Evolutionary conservation across 2,797 vertebrate species (phyloP).

Genomic region (Gymnothorax reevesii): DNA sequence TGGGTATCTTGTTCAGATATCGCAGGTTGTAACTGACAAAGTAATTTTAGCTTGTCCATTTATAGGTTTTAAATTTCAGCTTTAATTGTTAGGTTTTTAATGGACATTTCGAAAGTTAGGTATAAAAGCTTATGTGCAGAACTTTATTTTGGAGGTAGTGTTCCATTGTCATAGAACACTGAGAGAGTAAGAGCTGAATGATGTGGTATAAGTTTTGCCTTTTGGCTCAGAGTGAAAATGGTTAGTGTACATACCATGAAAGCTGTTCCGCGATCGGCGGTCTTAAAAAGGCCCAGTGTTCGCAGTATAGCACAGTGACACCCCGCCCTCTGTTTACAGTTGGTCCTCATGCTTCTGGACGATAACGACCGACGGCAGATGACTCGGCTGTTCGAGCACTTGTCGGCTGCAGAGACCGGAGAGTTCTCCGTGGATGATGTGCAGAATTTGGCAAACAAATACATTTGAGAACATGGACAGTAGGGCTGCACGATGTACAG

Average conservation of each 20-base stretch:
- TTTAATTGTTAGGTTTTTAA: neutral
- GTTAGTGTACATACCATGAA: too few species aligned
- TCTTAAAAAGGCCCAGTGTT: too few species aligned
- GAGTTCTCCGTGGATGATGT: slow-evolving; percentile 77
- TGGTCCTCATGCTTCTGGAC: slow-evolving; percentile 78
- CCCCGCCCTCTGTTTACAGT: slow-evolving; percentile 62
- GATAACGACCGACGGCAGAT: slow-evolving; percentile 74
- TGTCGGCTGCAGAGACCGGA: slow-evolving; percentile 65
- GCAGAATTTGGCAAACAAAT: slow-evolving; percentile 80
- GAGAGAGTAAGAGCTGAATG: too few species aligned
- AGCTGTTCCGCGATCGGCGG: too few species aligned
- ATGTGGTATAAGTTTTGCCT: too few species aligned
- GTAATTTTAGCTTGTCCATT: neutral
- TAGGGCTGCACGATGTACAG: too few species aligned
- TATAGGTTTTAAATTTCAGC: neutral
- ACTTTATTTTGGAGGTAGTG: neutral
- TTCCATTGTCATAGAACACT: too few species aligned
- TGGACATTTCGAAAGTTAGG: neutral
- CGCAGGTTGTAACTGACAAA: neutral
- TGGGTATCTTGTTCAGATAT: neutral
- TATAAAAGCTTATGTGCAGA: neutral
- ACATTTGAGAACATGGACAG: slow-evolving; percentile 66
- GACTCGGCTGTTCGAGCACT: slow-evolving; percentile 76
- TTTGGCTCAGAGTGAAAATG: too few species aligned
- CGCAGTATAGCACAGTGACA: neutral